Conservation (phyloP, 2,797 vertebrate species). For the Molossus molossus region DNA sequence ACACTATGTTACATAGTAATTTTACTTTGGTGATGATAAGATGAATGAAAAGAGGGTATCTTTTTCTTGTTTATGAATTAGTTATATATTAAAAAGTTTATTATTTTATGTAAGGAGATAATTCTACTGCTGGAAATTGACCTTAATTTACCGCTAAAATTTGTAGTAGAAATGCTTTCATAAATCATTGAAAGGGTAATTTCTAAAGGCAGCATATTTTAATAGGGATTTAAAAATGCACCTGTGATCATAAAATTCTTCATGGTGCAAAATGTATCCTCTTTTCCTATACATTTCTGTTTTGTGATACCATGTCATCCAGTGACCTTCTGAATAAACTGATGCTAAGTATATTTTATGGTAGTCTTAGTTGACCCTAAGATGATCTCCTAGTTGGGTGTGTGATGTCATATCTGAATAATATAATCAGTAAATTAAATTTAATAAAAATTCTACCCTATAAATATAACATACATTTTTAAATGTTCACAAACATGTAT, state of each 20-base stretch:
- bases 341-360: background rate
- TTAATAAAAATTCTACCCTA: background rate
- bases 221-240: background rate
- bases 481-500: background rate
- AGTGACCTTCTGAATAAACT: background rate
- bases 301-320: background rate
- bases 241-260: background rate
- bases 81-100: background rate
- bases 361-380: background rate
- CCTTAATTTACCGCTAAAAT: background rate
- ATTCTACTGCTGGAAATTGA: background rate
- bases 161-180: conserved; percentile 18
- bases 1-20: background rate
- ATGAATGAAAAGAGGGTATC: background rate
- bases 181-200: background rate
- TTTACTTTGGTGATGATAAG: conserved; percentile 9
- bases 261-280: background rate
- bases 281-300: background rate
- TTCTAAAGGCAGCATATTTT: conserved; percentile 17
- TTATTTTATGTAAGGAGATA: background rate
- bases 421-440: background rate
- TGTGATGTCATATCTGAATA: conserved; percentile 1
- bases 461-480: background rate
- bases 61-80: background rate
- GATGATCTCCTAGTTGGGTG: background rate